A percentile compares a stretch with the other conserved stretches of the same genome.
These are phyloP conservation scores for Myocastor coypus DNA, from an alignment of 2,113 vertebrate genomes.

Conservation along the genomic window DNA sequence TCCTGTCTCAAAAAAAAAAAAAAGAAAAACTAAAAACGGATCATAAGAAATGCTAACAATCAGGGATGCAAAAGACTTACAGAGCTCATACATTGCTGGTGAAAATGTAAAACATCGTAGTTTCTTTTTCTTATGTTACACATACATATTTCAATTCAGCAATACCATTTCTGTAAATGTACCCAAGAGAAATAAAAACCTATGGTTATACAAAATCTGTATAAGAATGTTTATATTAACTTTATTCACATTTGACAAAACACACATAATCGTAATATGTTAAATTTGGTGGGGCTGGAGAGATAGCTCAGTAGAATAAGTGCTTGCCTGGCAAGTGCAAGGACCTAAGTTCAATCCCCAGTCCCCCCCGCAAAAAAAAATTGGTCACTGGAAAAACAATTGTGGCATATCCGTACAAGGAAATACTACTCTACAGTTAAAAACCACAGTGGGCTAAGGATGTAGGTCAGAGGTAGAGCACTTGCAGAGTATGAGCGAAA, in stretches of 20 bases:
- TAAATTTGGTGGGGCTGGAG: neutral
- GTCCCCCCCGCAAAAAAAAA: no score
- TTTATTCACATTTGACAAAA: neutral
- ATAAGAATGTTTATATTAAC: neutral
- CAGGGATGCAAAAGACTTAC: neutral
- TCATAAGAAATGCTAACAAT: neutral
- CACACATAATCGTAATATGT: neutral
- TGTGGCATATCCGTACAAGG: neutral
- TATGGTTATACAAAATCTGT: neutral
- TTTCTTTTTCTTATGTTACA: neutral
- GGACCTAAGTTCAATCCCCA: no score
- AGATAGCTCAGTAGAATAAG: no score
- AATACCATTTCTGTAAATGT: neutral
- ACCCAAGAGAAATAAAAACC: neutral
- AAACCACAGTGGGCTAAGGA: neutral
- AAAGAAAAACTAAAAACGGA: neutral
- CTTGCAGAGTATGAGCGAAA: no score
- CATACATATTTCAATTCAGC: neutral
- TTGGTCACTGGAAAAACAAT: neutral
- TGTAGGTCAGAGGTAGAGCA: neutral
- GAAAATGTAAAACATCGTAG: neutral
- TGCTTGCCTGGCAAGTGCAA: no score
- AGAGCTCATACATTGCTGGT: neutral
- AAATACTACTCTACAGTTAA: neutral
- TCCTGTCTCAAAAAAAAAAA: no score